Percentiles rank a stretch among this genome's conserved stretches.
Evolutionary conservation across 2,888 invertebrate species (phyloP).

Genomic region (Fabriciana adippe): DNA sequence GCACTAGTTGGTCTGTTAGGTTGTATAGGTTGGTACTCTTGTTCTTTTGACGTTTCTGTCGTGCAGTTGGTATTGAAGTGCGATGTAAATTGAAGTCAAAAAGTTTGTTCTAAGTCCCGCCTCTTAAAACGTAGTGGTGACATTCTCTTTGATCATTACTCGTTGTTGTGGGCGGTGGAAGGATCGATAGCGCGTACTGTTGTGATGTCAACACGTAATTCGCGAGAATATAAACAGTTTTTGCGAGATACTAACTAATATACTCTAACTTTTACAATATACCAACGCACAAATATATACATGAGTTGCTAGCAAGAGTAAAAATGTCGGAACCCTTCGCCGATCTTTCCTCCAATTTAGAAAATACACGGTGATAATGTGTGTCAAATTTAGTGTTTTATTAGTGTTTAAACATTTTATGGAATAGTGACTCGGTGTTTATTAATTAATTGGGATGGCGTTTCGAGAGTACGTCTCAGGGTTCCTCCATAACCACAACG

Average conservation of each 20-base stretch:
- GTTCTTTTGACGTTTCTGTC: no score
- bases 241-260: constrained; percentile 23
- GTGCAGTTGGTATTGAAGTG: no score
- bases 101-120: no score
- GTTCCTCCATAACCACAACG: constrained; percentile 59
- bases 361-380: constrained; percentile 71
- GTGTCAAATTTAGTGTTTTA: constrained; percentile 76
- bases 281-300: constrained; percentile 18
- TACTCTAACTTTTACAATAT: constrained; percentile 32
- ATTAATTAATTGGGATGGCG: constrained; percentile 52
- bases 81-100: no score
- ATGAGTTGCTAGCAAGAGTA: constrained; percentile 22
- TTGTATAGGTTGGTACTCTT: no score
- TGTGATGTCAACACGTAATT: constrained; percentile 67
- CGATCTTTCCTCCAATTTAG: constrained; percentile 44
- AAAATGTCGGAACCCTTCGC: constrained; percentile 41
- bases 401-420: constrained; percentile 57
- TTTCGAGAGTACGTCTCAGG: constrained; percentile 53
- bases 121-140: no score
- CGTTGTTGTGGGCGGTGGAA: constrained; percentile 44
- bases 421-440: constrained; percentile 46
- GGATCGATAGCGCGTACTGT: constrained; percentile 56
- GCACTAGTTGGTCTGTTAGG: no score
- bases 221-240: constrained; percentile 42
- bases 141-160: no score